Base-by-base conservation (phyloP, 2,797 vertebrate species). In the Todus mexicanus region DNA sequence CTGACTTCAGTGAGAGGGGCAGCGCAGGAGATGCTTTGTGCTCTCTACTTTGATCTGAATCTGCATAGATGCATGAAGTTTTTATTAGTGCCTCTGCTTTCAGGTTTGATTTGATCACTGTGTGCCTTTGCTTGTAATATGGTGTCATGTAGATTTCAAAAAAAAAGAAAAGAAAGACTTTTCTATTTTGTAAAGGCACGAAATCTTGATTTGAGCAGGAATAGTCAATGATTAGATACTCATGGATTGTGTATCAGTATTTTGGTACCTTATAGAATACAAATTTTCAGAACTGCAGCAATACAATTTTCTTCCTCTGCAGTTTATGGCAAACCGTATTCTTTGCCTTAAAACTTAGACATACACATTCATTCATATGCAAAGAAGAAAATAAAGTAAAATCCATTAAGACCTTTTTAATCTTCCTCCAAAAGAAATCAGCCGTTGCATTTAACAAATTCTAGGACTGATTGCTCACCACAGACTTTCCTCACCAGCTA, bases 311-410 rank as follows among this genome's bases (percentile, higher is more conserved):
- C 37, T 83, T 94, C 61, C 82, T 77, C 79, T 93, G 68, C 65
- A 92, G n/a, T 93, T 94, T 93, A 80, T 85, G 76, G 76, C 63
- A 77, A 89, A 42, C 48, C 35, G 45, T 77, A 35, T 20, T 81
- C 29, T 38, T 83, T 88, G 87, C 65, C 54, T 85, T 63, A 91
- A 91, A 92, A 91, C 50, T 60, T 53, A 45, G 53, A 87, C 43
- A 76, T 26, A 65, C 1, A 0, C 60, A 33, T 76, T 78, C 75
- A 82, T 95, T 92, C 76, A 53, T 94, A 94, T 93, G 78, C 91
- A 86, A 89, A 92, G 83, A 69, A 74, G 79, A 93, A 85, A 92
- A 91, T 60, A 87, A 93, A 21, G 7, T 87, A 89, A 94, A 94
- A 93, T 83, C 69, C 92, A 80, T 77, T 91, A 94, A 96, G 57